These are phyloP conservation scores for Sprattus sprattus DNA, from an alignment of 2,113 vertebrate species.

Conservation along the genomic window DNA sequence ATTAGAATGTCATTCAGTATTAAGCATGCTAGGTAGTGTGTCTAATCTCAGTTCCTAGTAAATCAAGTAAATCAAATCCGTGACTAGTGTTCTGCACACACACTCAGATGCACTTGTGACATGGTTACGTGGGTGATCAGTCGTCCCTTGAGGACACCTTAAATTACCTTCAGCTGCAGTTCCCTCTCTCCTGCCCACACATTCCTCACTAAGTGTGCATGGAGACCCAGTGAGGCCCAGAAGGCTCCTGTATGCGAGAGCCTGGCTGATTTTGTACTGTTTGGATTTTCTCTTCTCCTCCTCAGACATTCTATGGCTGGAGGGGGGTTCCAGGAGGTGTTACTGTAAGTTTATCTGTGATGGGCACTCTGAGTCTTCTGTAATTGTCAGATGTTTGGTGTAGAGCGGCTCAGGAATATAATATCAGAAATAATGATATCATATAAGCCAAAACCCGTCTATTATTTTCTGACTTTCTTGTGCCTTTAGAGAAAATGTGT, in stretches of 20 bases:
- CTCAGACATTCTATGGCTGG: conserved; percentile 24
- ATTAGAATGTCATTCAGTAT: background rate
- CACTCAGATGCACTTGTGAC: background rate
- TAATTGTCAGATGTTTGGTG: conserved; percentile 41
- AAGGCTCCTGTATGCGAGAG: conserved; percentile 30
- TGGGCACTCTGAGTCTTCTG: conserved; percentile 46
- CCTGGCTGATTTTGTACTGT: background rate
- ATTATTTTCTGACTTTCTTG: background rate
- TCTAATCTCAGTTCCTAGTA: background rate
- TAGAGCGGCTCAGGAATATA: background rate
- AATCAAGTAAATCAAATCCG: too few relatives aligned
- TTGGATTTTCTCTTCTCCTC: background rate
- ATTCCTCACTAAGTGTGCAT: conserved; percentile 48
- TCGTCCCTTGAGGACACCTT: conserved; percentile 24
- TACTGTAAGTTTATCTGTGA: conserved; percentile 47
- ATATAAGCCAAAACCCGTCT: background rate
- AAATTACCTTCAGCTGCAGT: conserved; percentile 24
- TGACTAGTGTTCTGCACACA: too few relatives aligned
- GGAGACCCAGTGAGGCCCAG: conserved; percentile 46
- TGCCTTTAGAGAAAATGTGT: background rate
- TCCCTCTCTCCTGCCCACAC: conserved; percentile 21
- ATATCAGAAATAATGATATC: background rate
- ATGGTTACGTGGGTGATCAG: conserved; percentile 10
- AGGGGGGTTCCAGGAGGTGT: conserved; percentile 38
- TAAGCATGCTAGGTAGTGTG: background rate